Conservation (phyloP, 2,888 invertebrate species). For the Drosophila atripex region DNA sequence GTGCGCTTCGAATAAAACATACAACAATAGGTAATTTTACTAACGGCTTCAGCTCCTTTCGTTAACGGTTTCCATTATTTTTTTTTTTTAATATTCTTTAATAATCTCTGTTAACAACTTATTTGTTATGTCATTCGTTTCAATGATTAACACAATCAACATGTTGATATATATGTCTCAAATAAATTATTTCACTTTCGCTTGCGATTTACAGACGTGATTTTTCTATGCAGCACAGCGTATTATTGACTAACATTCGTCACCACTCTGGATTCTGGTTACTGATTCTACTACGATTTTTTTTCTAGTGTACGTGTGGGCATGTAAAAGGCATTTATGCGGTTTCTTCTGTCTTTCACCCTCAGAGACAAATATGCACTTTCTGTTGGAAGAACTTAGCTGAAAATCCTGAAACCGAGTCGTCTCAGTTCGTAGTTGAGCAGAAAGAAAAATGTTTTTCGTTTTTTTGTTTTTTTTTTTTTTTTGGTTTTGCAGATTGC, state of each 20-base stretch:
- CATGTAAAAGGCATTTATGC: conserved; percentile 80
- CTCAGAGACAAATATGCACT: conserved; percentile 4
- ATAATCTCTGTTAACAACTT: conserved; percentile 51
- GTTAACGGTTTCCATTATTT: neutral
- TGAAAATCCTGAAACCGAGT: conserved; percentile 22
- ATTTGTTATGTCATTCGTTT: conserved; percentile 43
- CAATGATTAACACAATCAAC: conserved; percentile 68
- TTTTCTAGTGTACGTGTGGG: conserved; percentile 73
- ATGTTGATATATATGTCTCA: conserved; percentile 57
- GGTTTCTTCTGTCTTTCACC: conserved; percentile 59
- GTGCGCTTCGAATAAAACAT: conserved; percentile 76
- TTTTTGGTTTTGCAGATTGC: conserved; percentile 52
- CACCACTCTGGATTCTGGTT: conserved; percentile 20
- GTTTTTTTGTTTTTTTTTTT: conserved; percentile 22
- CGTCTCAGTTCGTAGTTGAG: conserved; percentile 19
- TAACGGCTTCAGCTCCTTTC: conserved; percentile 19
- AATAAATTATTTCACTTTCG: conserved; percentile 45
- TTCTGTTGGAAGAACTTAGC: conserved; percentile 26
- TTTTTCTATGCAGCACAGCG: conserved; percentile 12
- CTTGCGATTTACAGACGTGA: conserved; percentile 19
- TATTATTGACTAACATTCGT: conserved; percentile 48
- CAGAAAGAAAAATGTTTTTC: conserved; percentile 20
- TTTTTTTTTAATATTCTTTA: neutral
- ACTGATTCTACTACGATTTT: neutral
- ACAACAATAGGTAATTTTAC: conserved; percentile 66